A percentile compares a stretch with the other conserved stretches of the same genome.
These are phyloP conservation scores for chimpanzee (Pan troglodytes) DNA, from an alignment of 2,113 vertebrate genomes.

Conservation along the genomic window NHGRI_mPanTro3-v2.1_pri NC_086015.1:188864001-188864500, in stretches of 20 bases:
- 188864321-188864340: no score
- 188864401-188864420: no score
- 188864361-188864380: no score
- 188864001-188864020: neutral
- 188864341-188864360: no score
- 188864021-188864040: neutral
- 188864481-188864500: no score
- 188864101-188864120: neutral
- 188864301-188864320: no score
- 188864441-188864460: no score
- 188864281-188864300: no score
- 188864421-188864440: no score
- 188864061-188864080: neutral
- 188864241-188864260: neutral
- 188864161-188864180: neutral
- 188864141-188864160: neutral
- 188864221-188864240: neutral
- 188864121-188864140: neutral
- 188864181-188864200: neutral
- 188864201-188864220: neutral
- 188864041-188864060: neutral
- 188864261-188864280: no score
- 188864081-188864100: neutral
- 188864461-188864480: no score
- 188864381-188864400: no score